Evolutionary conservation across 2,888 invertebrate genomes (phyloP), one percentile per base, ranked within the genome.

Genomic region (Augochlorella aurata): DNA sequence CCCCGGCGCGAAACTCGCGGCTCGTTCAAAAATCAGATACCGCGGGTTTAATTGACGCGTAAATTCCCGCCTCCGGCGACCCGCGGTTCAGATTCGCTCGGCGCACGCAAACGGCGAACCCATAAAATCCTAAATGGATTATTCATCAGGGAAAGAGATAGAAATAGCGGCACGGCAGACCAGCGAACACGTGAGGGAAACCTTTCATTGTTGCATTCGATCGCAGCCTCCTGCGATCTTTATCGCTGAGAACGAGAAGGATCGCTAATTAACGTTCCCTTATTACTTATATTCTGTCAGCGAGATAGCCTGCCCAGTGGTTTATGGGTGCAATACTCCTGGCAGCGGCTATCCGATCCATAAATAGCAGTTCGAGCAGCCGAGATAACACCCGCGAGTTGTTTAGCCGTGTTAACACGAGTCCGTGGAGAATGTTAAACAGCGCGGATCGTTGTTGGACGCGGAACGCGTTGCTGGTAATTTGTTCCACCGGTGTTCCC

Each of bases 271-370:
- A 61, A 61, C 61, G 61, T 61, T 29, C n/a, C 21, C 18, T 74
- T 74, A 71, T 84, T 84, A 54, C 72, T 74, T 24, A 67, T 67
- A 58, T 21, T 54, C 50, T 58, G 67, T 63, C 75, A 68, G 54
- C 12, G 65, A 76, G 72, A 78, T 78, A 82, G 9, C 21, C 54
- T 18, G 50, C 18, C 14, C 5, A 14, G 66, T 84, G 84, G 77
- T 79, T 87, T 83, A 86, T 75, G 78, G 67, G 77, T 76, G 76
- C 79, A 77, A 68, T 82, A 81, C 81, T 82, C 78, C 69, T 77
- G 66, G 58, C 52, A 63, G 50, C 50, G 67, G 67, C 58, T 58
- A 77, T 79, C 78, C 71, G 10, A 67, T 52, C 73, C 77, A 69
- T 80, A 80, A 77, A 74, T 74, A 71, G 69, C 61, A 5, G 70